These are phyloP conservation scores for Dicrostonyx torquatus DNA, from an alignment of 2,797 vertebrate genomes.

Conservation along the genomic window DNA sequence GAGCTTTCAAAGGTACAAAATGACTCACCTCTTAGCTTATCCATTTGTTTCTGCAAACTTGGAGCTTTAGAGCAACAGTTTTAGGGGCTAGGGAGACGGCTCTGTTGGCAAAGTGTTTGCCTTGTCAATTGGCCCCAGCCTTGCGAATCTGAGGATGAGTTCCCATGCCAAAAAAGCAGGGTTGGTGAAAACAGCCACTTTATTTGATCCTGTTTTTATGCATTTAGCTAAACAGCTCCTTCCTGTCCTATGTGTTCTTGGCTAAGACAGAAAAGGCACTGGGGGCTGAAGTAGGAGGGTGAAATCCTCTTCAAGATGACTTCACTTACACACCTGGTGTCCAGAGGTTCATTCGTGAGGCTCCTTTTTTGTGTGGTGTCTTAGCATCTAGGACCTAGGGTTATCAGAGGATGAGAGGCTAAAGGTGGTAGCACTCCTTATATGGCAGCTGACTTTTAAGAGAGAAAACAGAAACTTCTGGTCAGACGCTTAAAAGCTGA, in stretches of 20 bases:
- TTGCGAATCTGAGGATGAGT: not conserved
- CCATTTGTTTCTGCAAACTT: conserved; percentile 39
- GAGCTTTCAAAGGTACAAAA: conserved; percentile 49
- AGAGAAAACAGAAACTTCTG: not conserved
- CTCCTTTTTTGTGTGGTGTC: not conserved
- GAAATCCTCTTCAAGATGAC: not conserved
- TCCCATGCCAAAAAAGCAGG: not conserved
- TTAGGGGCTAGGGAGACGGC: not conserved
- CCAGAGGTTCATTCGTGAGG: not conserved
- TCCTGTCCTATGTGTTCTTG: not conserved
- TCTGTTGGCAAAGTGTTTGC: not conserved
- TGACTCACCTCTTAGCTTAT: conserved; percentile 48
- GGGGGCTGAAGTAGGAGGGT: not conserved
- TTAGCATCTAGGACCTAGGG: not conserved
- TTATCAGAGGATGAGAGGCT: not conserved
- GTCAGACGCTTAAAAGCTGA: not conserved
- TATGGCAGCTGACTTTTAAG: not conserved
- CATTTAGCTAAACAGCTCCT: not conserved
- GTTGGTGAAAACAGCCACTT: not conserved
- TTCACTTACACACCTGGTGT: not conserved
- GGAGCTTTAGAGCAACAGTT: conserved; percentile 21
- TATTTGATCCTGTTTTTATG: not conserved
- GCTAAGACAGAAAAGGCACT: not conserved
- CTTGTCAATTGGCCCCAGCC: not conserved
- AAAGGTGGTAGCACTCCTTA: not conserved